Evolutionary conservation across 2,797 vertebrate genomes (phyloP), one percentile per base, ranked within the genome.

Genomic region (Uromys caudimaculatus): DNA sequence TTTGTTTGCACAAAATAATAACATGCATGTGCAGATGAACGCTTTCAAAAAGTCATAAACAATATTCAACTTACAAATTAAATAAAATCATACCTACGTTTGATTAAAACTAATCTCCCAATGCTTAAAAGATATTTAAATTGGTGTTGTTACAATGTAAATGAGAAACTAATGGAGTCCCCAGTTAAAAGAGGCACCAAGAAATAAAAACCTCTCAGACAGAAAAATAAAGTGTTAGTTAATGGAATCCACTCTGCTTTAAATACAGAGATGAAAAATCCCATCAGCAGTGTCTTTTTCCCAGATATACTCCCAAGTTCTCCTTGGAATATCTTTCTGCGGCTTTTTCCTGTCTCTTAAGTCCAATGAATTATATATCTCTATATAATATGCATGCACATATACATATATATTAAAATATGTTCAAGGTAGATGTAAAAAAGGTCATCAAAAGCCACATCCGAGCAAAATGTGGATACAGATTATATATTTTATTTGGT

Each of bases 1-100:
- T 98, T 99, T 98, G 98, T 98, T 98, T 98, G 97, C 96, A 98
- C 35, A 98, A 97, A 98, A 98, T 98, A 98, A 99, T 98, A 99
- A 98, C 67, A 58, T 94, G 78, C 76, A 96, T 94, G 88, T 93
- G 77, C 27, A 92, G 84, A 94, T 88, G 85, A 93, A 62, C 83
- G 79, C 64, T 79, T 84, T 91, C 89, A 82, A 69, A 67, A 94
- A 95, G 67, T 69, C n/a, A 79, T 56, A 96, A 97, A 86, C 58
- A 97, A 91, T 73, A 81, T 90, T 89, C 60, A 77, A 69, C 71
- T 81, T 75, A 95, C 27, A 32, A 94, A 32, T 95, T 93, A 92
- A 97, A 54, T 14, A 96, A 29, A 29, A 16, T 6, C 50, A 50
- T 10, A 85, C 81, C 27, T 95, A 82, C 56, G 90, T 96, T 89